Conservation (phyloP, 2,888 invertebrate species). For the Aproaerema taeniolella region DNA sequence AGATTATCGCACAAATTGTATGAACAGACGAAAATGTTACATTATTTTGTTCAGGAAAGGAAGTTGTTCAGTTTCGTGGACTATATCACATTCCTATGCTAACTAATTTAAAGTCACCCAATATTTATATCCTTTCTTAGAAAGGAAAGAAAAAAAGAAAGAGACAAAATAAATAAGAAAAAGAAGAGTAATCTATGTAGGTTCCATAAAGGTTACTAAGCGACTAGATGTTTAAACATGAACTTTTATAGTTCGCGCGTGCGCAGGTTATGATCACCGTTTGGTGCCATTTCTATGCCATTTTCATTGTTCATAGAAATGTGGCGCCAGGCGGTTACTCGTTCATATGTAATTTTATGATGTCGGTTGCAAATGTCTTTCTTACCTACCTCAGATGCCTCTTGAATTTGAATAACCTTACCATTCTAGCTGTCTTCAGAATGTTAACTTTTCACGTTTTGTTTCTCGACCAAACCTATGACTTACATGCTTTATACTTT, state of each 20-base stretch:
- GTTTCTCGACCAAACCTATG: too few relatives aligned
- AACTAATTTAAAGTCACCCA: too few relatives aligned
- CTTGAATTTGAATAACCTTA: slow-evolving; percentile 46
- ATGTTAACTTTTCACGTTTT: slow-evolving; percentile 59
- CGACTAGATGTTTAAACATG: slow-evolving; percentile 35
- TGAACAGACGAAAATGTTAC: slow-evolving; percentile 35
- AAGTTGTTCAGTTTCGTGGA: too few relatives aligned
- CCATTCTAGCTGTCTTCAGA: slow-evolving; percentile 42
- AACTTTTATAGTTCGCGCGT: slow-evolving; percentile 49
- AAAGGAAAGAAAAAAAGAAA: too few relatives aligned
- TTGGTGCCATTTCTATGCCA: slow-evolving; percentile 61
- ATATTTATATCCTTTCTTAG: too few relatives aligned
- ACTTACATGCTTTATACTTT: too few relatives aligned
- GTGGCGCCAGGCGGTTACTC: slow-evolving; percentile 63
- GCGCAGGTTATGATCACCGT: slow-evolving; percentile 56
- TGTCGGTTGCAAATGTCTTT: slow-evolving; percentile 48
- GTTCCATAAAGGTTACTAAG: too few relatives aligned
- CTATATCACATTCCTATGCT: too few relatives aligned
- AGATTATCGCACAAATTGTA: too few relatives aligned
- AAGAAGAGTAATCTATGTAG: too few relatives aligned
- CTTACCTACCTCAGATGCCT: slow-evolving; percentile 42
- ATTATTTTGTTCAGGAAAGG: too few relatives aligned
- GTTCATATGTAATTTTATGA: slow-evolving; percentile 65
- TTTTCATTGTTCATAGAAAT: slow-evolving; percentile 72
- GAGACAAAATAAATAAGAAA: too few relatives aligned